phyloP scores from a whole-genome alignment of 2,113 vertebrate species.

The Castor canadensis region DNA sequence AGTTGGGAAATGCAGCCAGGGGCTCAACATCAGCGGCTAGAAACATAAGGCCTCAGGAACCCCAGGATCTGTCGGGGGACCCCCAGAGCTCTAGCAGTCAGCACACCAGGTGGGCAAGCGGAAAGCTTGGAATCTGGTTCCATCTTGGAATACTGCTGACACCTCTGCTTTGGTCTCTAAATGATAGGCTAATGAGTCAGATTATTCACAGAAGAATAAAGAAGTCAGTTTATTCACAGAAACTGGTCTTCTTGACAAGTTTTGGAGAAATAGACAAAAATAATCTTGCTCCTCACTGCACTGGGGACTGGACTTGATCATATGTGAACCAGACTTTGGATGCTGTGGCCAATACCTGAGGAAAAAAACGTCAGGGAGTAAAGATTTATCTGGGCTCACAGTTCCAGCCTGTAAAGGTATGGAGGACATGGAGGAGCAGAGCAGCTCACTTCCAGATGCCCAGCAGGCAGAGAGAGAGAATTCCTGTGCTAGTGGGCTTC shows the following conservation, averaged over 20 bases:
- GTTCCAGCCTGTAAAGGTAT: too few species aligned
- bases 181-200: background rate
- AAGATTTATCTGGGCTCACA: too few species aligned
- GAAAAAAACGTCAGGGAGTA: too few species aligned
- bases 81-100: background rate
- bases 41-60: background rate
- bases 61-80: background rate
- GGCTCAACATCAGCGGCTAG: background rate
- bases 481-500: too few species aligned
- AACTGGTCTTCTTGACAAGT: background rate
- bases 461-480: too few species aligned
- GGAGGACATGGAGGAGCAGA: too few species aligned
- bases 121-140: background rate
- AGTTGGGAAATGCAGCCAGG: background rate
- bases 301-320: background rate
- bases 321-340: too few species aligned
- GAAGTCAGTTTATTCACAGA: background rate
- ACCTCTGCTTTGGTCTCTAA: background rate
- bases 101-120: background rate
- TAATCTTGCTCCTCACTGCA: background rate
- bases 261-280: background rate
- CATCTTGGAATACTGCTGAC: background rate
- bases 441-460: too few species aligned
- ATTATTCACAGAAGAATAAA: background rate
- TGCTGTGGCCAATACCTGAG: too few species aligned